A percentile compares a stretch with the other conserved stretches of the same genome.
Evolutionary conservation across 1,140 invertebrate genomes (phyloP).

Genomic region (Zaprionus camerounensis): DNA sequence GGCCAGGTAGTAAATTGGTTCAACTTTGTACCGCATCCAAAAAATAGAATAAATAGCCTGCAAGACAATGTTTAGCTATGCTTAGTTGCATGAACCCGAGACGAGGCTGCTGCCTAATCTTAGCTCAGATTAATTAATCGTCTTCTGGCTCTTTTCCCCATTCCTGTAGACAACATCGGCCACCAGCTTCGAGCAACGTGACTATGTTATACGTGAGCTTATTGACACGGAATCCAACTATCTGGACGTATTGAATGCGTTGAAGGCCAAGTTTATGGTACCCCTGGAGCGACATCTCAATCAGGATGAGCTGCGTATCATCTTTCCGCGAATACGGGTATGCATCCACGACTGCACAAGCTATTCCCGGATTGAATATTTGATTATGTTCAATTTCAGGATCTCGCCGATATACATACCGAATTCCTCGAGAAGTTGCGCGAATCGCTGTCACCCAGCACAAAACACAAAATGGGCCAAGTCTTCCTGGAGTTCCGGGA

Average conservation of each 20-base stretch:
- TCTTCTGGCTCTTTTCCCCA: not conserved
- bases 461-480: constrained; percentile 86
- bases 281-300: constrained; percentile 90
- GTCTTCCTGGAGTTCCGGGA: constrained; percentile 96
- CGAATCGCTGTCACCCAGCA: constrained; percentile 87
- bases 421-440: constrained; percentile 92
- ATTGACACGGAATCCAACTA: constrained; percentile 99
- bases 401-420: constrained; percentile 94
- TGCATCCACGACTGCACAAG: constrained; percentile 41
- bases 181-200: constrained; percentile 92
- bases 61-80: constrained; percentile 42
- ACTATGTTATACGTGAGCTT: constrained; percentile 97
- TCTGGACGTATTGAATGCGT: constrained; percentile 95
- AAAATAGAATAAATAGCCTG: constrained; percentile 28
- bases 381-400: constrained; percentile 85
- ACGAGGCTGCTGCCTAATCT: constrained; percentile 22
- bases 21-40: constrained; percentile 30
- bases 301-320: constrained; percentile 90
- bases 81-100: constrained; percentile 45
- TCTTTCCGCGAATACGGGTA: constrained; percentile 96
- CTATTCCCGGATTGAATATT: not conserved
- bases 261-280: constrained; percentile 92
- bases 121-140: constrained; percentile 20
- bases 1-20: constrained; percentile 80
- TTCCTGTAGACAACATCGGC: constrained; percentile 85